Evolutionary conservation across 1,140 invertebrate genomes (phyloP), one percentile per base, ranked within the genome.

Genomic region (Calliopsis andreniformis): DNA sequence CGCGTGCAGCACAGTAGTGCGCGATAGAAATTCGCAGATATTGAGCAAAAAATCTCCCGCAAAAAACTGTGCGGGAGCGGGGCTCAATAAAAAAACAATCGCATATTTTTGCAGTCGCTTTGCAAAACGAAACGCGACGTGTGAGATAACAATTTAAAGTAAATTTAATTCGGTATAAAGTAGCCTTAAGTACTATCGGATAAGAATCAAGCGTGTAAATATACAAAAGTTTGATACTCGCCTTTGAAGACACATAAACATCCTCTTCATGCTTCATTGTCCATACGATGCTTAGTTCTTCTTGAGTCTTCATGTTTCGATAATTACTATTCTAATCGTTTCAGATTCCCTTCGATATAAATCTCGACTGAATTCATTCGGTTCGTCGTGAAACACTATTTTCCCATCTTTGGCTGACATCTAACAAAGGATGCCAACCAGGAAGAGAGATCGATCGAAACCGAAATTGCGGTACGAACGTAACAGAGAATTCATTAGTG

Each of bases 171-270:
- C 2, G 14, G 35, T 32, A 47, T 35, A 32, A 23, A 66, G 35
- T 14, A 58, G 28, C 23, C 51, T 39, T 58, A 67, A 14, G 25
- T 10, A 67, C 42, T 75, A 58, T 47, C 7, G 30, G 20, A 67
- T 35, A 63, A 69, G 3, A 55, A 28, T 39, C 47, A 5, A 43
- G 20, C 42, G 32, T 45, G 3, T 47, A 32, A 82, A 63, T 76
- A 69, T 64, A 75, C 55, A 81, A 77, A 80, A 88, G 80, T 25
- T 51, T 77, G 76, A 89, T 89, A 89, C 87, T 89, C 87, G 87
- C 87, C 87, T 88, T 88, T 63, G 32, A 66, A 14, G 66, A 10
- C 75, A 51, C 18, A 51, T n/a, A 72, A 64, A 51, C 5, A 28
- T 81, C 80, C 80, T 81, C 80, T 82, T 82, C 63, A 20, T 30